phyloP scores from a whole-genome alignment of 1,140 invertebrate species.

The Bradynema listronoti region DNA sequence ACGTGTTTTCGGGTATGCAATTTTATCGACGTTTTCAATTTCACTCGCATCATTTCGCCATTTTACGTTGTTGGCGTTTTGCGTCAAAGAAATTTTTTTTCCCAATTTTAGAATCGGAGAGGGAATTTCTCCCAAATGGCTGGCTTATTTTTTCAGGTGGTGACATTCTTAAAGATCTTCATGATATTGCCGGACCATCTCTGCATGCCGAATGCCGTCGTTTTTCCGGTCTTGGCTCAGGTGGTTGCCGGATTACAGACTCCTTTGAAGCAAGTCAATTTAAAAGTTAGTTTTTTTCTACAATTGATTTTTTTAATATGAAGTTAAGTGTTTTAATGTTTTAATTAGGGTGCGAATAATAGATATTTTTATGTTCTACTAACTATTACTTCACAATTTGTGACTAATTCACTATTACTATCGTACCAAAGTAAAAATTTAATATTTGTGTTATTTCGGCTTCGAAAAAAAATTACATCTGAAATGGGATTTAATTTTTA shows the following conservation, averaged over 20 bases:
- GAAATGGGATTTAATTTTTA: too few species aligned
- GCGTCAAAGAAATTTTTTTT: slow-evolving; percentile 4
- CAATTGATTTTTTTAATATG: slow-evolving; percentile 7
- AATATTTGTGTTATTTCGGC: too few species aligned
- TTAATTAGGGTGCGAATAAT: too few species aligned
- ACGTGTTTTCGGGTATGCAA: slow-evolving; percentile 29
- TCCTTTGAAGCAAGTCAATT: slow-evolving; percentile 19
- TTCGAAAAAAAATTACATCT: too few species aligned
- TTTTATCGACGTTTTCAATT: too few species aligned
- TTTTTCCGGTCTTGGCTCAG: slow-evolving; percentile 13
- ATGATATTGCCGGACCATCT: slow-evolving; percentile 13
- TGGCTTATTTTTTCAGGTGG: slow-evolving; percentile 12
- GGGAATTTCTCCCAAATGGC: too few species aligned
- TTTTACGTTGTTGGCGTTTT: not conserved
- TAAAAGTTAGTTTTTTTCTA: slow-evolving; percentile 16
- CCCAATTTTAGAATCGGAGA: not conserved
- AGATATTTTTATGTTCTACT: too few species aligned
- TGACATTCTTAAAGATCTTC: slow-evolving; percentile 13
- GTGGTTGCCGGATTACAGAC: slow-evolving; percentile 18
- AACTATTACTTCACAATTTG: too few species aligned
- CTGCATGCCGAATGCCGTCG: slow-evolving; percentile 16
- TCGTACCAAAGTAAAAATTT: too few species aligned
- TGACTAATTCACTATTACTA: too few species aligned
- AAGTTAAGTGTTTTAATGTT: not conserved
- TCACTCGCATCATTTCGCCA: too few species aligned